Evolutionary conservation across 2,797 vertebrate genomes (phyloP), one percentile per base, ranked within the genome.

Genomic region (Caiman crocodilus): DNA sequence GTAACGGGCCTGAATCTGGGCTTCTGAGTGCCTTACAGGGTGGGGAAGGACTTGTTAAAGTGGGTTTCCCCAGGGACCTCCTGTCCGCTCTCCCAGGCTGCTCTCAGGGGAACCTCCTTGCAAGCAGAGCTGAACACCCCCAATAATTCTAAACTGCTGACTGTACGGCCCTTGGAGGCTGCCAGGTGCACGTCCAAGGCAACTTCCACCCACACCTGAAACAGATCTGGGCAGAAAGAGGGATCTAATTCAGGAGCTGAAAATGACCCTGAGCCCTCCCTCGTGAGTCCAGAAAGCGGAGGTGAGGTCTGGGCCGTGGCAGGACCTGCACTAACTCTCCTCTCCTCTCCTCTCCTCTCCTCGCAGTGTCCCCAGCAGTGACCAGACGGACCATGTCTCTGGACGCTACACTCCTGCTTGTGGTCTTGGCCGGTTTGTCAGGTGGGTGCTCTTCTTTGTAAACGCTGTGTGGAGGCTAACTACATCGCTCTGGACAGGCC

Each of bases 371-470:
- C 1, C 3, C 81, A 58, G 90, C 75, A 2, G 14, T 9, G 2
- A 59, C 55, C 78, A 0, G 1, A 75, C 85, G 1, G 18, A 81
- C 26, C 89, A 92, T 88, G 93, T 11, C 67, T 18, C 85, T 1
- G 25, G 50, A 9, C 80, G 83, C 84, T 11, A 77, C 5, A 14
- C 89, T 96, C 28, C 87, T 96, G 25, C 89, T 91, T 1, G 1
- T 75, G 18, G 81, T 96, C 28, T 78, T 95, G 92, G 89, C 76
- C 80, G 5, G 93, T 76, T 65, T 94, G 50, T 84, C 96, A 60
- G 96, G 97, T 97, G 75, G 80, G 95, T 94, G 79, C 30, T 32
- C n/a, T 1, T 11, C 64, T 59, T 56, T 18, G 59, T 30, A 55
- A 55, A 12, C 64, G 16, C 56, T 20, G 2, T 0, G 26, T 10